Percentiles rank a stretch among this genome's conserved stretches.
phyloP scores from a whole-genome alignment of 2,797 vertebrate species.

The Myotis vivesi region DNA sequence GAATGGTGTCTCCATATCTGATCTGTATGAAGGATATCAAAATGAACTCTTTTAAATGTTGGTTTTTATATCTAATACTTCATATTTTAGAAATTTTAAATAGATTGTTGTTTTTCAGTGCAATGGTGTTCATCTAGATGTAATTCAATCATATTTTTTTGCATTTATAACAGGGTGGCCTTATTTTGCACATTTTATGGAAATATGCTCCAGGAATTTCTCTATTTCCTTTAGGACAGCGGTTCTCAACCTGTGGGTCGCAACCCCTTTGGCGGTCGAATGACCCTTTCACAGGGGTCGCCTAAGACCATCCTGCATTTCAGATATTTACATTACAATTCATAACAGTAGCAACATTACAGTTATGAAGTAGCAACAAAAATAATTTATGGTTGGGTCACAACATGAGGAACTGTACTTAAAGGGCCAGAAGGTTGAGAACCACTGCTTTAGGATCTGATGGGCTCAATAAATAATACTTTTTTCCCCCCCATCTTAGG shows the following conservation, averaged over 20 bases:
- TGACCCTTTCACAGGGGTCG: too few species aligned
- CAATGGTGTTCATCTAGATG: not conserved
- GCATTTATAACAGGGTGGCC: not conserved
- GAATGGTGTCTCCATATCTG: not conserved
- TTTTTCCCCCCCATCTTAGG: not conserved
- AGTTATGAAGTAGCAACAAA: too few species aligned
- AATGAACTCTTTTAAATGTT: conserved; percentile 22
- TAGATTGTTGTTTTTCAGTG: not conserved
- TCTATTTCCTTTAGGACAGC: not conserved
- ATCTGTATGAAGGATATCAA: not conserved
- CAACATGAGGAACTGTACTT: too few species aligned
- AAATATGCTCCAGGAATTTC: not conserved
- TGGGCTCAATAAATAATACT: not conserved
- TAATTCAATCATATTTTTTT: not conserved
- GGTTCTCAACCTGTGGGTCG: too few species aligned
- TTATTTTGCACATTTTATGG: conserved; percentile 39
- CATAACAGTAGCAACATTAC: too few species aligned
- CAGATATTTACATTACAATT: too few species aligned
- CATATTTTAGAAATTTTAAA: not conserved
- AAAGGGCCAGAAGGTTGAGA: too few species aligned
- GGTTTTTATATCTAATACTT: conserved; percentile 8
- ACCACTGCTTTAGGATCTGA: not conserved
- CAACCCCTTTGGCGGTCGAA: too few species aligned
- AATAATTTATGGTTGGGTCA: too few species aligned
- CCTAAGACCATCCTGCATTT: too few species aligned